phyloP scores from a whole-genome alignment of 1,140 invertebrate species.

The Thaumatotibia leucotreta region DNA sequence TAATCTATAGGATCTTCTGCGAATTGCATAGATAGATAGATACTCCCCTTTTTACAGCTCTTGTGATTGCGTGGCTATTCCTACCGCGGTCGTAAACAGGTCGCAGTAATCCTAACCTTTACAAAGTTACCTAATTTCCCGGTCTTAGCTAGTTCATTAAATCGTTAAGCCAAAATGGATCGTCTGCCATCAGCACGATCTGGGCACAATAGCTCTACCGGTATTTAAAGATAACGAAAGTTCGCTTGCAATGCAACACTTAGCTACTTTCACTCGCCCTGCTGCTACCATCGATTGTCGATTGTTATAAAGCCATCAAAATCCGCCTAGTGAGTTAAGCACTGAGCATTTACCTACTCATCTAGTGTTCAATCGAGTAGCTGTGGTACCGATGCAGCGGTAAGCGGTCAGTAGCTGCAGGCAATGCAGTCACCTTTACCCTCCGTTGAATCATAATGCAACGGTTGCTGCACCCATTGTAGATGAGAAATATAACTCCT shows the following conservation, averaged over 20 bases:
- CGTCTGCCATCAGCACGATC: conserved; percentile 12
- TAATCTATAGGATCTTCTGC: not conserved
- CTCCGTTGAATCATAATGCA: conserved; percentile 19
- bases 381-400: not conserved
- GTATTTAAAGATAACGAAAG: conserved; percentile 53
- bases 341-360: not conserved
- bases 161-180: conserved; percentile 7
- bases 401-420: conserved; percentile 8
- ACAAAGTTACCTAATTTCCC: conserved; percentile 6
- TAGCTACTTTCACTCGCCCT: conserved; percentile 44
- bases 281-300: conserved; percentile 1
- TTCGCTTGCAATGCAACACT: conserved; percentile 40
- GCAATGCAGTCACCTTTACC: conserved; percentile 23
- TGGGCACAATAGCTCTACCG: conserved; percentile 32
- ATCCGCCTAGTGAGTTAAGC: not conserved
- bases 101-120: not conserved
- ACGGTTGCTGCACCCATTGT: conserved; percentile 3
- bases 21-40: not conserved
- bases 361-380: not conserved
- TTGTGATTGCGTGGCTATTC: not conserved
- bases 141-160: not conserved
- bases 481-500: not conserved
- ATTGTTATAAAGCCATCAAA: not conserved
- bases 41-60: not conserved
- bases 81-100: not conserved